These are phyloP conservation scores for Lateolabrax maculatus DNA, from an alignment of 2,797 vertebrate genomes.

Conservation along the genomic window DNA sequence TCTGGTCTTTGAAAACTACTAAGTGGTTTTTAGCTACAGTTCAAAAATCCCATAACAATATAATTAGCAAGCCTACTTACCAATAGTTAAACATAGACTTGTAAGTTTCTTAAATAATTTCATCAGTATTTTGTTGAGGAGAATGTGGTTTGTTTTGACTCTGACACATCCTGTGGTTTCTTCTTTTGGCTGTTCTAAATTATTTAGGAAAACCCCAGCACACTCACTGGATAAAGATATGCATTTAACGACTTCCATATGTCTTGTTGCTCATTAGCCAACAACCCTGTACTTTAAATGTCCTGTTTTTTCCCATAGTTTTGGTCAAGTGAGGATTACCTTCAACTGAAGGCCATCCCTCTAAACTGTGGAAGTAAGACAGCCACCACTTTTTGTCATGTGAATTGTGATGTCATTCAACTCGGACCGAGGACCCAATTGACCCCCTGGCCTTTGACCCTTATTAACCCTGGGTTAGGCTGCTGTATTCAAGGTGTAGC, in stretches of 20 bases:
- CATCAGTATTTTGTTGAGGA: not conserved
- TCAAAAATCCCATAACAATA: not conserved
- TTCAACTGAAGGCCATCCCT: constrained; percentile 46
- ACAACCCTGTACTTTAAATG: constrained; percentile 37
- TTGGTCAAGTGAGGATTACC: constrained; percentile 69
- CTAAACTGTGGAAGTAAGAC: constrained; percentile 61
- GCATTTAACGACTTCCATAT: constrained; percentile 23
- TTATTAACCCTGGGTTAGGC: constrained; percentile 74
- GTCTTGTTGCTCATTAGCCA: constrained; percentile 28
- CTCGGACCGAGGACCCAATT: constrained; percentile 69
- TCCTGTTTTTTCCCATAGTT: constrained; percentile 39
- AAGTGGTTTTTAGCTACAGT: not conserved
- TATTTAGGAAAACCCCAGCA: not conserved
- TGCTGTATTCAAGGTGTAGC: constrained; percentile 81
- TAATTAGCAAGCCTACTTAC: not conserved
- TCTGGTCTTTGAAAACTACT: not conserved
- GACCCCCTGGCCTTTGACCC: constrained; percentile 78
- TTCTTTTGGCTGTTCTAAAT: not conserved
- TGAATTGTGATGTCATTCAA: constrained; percentile 78
- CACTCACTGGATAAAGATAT: constrained; percentile 1
- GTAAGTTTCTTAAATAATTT: not conserved
- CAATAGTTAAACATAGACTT: too few relatives aligned
- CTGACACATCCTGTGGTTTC: not conserved
- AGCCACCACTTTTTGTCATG: constrained; percentile 61
- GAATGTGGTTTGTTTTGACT: not conserved